Evolutionary conservation across 2,113 vertebrate genomes (phyloP).

Genomic region (Gasterosteus nipponicus): DNA sequence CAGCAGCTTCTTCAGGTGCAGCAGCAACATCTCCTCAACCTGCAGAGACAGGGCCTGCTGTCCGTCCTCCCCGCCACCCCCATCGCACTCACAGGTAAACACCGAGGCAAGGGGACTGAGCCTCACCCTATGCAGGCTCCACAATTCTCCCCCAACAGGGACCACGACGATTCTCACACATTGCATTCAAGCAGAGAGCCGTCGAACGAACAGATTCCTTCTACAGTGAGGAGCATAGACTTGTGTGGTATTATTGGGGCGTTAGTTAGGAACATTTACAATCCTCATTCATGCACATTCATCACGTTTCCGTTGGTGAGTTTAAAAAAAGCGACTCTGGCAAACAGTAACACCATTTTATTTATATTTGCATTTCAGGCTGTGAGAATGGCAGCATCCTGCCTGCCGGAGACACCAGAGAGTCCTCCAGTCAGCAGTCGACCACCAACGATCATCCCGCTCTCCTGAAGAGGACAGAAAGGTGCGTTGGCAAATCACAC

Average conservation of each 20-base stretch:
- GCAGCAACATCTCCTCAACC: conserved; percentile 96
- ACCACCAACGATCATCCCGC: conserved; percentile 71
- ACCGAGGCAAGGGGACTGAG: background rate
- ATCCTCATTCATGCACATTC: no score
- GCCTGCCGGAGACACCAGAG: conserved; percentile 65
- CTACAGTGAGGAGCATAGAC: no score
- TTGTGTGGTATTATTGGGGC: no score
- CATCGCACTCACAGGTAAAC: conserved; percentile 84
- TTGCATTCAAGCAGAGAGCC: background rate
- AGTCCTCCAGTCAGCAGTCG: conserved; percentile 67
- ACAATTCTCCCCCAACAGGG: no score
- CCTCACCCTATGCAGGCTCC: no score
- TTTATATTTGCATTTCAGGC: conserved; percentile 46
- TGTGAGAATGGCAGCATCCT: conserved; percentile 66
- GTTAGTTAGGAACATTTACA: no score
- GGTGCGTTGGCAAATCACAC: conserved; percentile 48
- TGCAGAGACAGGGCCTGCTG: conserved; percentile 95
- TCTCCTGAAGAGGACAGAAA: conserved; percentile 74
- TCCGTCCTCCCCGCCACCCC: conserved; percentile 87
- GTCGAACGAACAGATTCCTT: background rate
- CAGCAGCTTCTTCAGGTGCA: conserved; percentile 98
- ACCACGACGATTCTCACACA: background rate
- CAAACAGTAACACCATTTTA: background rate
- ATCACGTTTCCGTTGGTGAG: no score
- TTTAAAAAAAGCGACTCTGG: background rate